Evolutionary conservation across 2,888 invertebrate genomes (phyloP).

Genomic region (Drosophila rubida): DNA sequence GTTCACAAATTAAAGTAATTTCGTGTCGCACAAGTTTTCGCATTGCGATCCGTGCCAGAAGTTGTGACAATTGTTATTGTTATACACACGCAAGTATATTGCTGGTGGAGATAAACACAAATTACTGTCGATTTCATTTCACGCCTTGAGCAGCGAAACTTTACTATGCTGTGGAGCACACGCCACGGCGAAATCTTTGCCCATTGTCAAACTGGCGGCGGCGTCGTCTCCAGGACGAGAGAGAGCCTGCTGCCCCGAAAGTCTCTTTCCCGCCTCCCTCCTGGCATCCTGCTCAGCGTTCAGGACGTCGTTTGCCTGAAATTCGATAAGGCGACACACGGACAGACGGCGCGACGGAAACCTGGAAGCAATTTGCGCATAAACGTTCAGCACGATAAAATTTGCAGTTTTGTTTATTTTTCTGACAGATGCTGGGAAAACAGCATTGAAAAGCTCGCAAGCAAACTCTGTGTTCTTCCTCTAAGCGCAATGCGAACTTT

Average conservation of each 20-base stretch:
- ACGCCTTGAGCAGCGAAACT: constrained; percentile 76
- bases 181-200: constrained; percentile 49
- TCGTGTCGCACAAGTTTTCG: constrained; percentile 60
- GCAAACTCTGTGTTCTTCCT: constrained; percentile 31
- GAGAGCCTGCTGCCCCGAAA: constrained; percentile 31
- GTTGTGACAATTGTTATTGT: constrained; percentile 74
- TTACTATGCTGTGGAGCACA: constrained; percentile 55
- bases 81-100: constrained; percentile 8
- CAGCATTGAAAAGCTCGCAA: constrained; percentile 48
- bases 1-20: constrained; percentile 74
- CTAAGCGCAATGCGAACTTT: constrained; percentile 36
- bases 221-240: constrained; percentile 1
- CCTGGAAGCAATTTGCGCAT: constrained; percentile 81
- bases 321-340: constrained; percentile 70
- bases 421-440: constrained; percentile 71
- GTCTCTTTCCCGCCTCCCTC: constrained; percentile 6
- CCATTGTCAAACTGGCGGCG: constrained; percentile 51
- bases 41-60: constrained; percentile 32
- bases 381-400: constrained; percentile 79
- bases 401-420: constrained; percentile 82
- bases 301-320: constrained; percentile 55
- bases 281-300: constrained; percentile 35
- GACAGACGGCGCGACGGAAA: constrained; percentile 56
- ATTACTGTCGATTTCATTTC: constrained; percentile 79
- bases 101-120: constrained; percentile 70